These are phyloP conservation scores for Tenodera sinensis DNA, from an alignment of 2,888 invertebrate genomes.

Conservation along the genomic window DNA sequence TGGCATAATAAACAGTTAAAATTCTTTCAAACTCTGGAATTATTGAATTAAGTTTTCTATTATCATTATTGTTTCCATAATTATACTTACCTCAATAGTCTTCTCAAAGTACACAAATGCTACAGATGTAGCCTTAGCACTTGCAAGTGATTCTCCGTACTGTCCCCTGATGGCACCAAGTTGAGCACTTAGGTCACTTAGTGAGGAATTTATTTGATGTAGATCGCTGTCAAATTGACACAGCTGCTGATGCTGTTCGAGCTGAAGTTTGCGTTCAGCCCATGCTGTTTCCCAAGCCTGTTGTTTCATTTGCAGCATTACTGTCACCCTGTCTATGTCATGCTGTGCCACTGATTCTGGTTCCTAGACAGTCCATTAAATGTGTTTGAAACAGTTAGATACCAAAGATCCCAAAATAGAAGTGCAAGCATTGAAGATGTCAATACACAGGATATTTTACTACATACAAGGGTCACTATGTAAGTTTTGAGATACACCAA, in stretches of 20 bases:
- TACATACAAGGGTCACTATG: too few species aligned
- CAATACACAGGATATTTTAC: neutral
- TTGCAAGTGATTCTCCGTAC: slow-evolving; percentile 67
- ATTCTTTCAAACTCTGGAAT: too few species aligned
- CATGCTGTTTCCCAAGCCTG: slow-evolving; percentile 63
- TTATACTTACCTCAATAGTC: slow-evolving; percentile 62
- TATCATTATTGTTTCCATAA: neutral
- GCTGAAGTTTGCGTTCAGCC: slow-evolving; percentile 54
- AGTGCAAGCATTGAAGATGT: neutral
- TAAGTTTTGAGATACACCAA: too few species aligned
- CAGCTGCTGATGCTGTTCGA: slow-evolving; percentile 61
- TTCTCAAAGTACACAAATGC: slow-evolving; percentile 74
- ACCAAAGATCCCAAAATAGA: neutral
- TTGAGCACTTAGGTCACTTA: slow-evolving; percentile 64
- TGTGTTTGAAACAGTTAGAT: neutral
- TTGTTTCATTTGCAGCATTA: slow-evolving; percentile 57
- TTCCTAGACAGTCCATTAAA: slow-evolving; percentile 46
- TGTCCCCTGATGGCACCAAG: slow-evolving; percentile 61
- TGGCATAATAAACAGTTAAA: too few species aligned
- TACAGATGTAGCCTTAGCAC: slow-evolving; percentile 65
- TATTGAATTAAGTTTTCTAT: too few species aligned
- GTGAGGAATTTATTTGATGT: slow-evolving; percentile 64
- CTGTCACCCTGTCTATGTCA: slow-evolving; percentile 65
- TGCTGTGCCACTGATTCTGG: slow-evolving; percentile 62
- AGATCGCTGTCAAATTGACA: slow-evolving; percentile 67